Percentiles rank a stretch among this genome's conserved stretches.
These are phyloP conservation scores for Menidia menidia DNA, from an alignment of 2,797 vertebrate species.

Conservation along the genomic window DNA sequence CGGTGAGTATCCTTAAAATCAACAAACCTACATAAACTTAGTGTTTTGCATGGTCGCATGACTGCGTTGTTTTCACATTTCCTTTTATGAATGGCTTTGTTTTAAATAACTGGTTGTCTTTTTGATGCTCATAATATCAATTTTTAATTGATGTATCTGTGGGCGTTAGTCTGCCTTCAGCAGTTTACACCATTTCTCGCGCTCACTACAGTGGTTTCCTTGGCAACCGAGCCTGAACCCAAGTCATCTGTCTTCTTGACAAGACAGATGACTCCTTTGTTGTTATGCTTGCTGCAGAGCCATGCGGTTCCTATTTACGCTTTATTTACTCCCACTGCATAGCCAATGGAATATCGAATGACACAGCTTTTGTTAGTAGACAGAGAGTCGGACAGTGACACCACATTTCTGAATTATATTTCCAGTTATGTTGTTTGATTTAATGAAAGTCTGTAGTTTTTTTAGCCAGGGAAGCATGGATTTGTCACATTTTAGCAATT, in stretches of 20 bases:
- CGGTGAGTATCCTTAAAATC: slow-evolving; percentile 72
- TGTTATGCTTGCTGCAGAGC: slow-evolving; percentile 69
- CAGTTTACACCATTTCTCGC: slow-evolving; percentile 50
- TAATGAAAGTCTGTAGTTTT: neutral
- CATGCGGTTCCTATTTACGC: slow-evolving; percentile 67
- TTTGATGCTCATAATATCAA: neutral
- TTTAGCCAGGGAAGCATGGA: neutral
- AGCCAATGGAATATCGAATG: slow-evolving; percentile 35
- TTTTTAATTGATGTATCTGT: slow-evolving; percentile 35
- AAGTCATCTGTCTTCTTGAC: slow-evolving; percentile 60
- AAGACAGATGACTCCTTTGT: slow-evolving; percentile 70
- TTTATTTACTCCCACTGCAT: slow-evolving; percentile 51
- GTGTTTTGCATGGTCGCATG: neutral
- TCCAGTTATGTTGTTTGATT: neutral
- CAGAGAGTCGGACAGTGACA: neutral
- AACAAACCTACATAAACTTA: neutral
- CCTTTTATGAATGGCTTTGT: neutral
- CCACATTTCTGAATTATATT: slow-evolving; percentile 8
- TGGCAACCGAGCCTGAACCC: slow-evolving; percentile 71
- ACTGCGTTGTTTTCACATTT: no score
- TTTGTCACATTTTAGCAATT: neutral
- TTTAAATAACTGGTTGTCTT: neutral
- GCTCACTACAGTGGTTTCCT: slow-evolving; percentile 64
- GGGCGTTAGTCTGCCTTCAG: slow-evolving; percentile 39
- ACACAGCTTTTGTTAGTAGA: slow-evolving; percentile 34